Base-by-base conservation (phyloP, 2,113 vertebrate genomes). In the Brachyhypopomus gauderio region DNA sequence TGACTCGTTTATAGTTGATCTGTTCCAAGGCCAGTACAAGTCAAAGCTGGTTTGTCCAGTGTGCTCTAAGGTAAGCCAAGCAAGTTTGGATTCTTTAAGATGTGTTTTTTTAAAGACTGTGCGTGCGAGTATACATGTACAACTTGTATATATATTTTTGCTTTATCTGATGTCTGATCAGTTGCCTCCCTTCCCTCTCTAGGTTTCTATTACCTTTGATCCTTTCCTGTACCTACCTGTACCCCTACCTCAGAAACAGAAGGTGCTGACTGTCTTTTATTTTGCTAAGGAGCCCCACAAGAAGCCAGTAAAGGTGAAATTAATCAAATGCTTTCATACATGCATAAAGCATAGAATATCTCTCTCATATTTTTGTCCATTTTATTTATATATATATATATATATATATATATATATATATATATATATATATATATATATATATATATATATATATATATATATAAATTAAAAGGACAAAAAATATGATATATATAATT, bases 11-110 rank as follows among this genome's bases (percentile, higher is more conserved):
- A 95, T 99, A 5, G 98, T 99, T 83, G 98, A 99, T 89, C 93
- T 99, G 6, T 99, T 99, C 89, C 98, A 99, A 92, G 98, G 98
- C 90, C 98, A 99, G 88, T 99, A 98, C 88, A 99, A 99, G 87
- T 99, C 98, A 36, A 99, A 98, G 88, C 92, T 99, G 5, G 98
- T 99, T 85, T 99, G 98, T 83, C 98, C 98, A 0, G 93, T 96
- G 25, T 99, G 98, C 88, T 95, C 96, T 16, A 99, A 99, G 97
- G 98, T 99, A 88, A 87, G 79, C 7, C 48, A 58, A 1, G 14
- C 2, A 27, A 9, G 23, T 41, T 9, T 41, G 41, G 41, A 41
- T 41, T 41, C 41, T 41, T 41, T 41, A 41, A 9, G 7, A 41
- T 41, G 41, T 41, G 30, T 1, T 30, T 41, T 41, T 41, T 41